Evolutionary conservation across 1,140 invertebrate species (phyloP).

Genomic region (Dendroctonus valens): DNA sequence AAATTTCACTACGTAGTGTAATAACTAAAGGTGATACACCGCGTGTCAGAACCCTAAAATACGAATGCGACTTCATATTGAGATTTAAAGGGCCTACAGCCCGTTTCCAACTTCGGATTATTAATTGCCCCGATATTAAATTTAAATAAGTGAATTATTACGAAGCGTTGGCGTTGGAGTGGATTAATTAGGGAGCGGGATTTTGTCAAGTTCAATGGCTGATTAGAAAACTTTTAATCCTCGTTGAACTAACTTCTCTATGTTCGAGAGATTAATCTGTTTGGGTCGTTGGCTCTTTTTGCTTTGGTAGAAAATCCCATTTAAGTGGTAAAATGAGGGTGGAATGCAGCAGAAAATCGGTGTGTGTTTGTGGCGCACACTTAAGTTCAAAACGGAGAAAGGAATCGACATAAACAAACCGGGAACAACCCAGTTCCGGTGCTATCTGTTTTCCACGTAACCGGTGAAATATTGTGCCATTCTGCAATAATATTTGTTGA

Average conservation of each 20-base stretch:
- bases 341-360: no score
- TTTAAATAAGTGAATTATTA: conserved; percentile 25
- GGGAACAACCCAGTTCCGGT: conserved; percentile 6
- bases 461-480: conserved; percentile 15
- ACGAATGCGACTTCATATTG: conserved; percentile 23
- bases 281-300: no score
- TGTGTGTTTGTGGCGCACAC: no score
- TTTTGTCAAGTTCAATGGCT: no score
- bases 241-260: no score
- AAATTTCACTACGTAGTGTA: conserved; percentile 13
- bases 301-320: no score
- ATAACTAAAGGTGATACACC: conserved; percentile 28
- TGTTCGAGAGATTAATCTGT: no score
- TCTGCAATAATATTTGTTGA: conserved; percentile 22
- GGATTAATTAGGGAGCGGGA: conserved; percentile 3
- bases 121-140: conserved; percentile 24
- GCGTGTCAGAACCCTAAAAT: conserved; percentile 21
- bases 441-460: conserved; percentile 18
- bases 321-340: no score
- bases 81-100: conserved; percentile 10
- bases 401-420: conserved; percentile 8
- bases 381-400: neutral
- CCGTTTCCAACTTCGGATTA: conserved; percentile 13
- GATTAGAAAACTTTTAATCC: no score
- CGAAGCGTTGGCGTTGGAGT: conserved; percentile 1